A percentile compares a stretch with the other conserved stretches of the same genome.
Conservation (phyloP, 2,797 vertebrate genomes). For the Lepus oiostolus region DNA sequence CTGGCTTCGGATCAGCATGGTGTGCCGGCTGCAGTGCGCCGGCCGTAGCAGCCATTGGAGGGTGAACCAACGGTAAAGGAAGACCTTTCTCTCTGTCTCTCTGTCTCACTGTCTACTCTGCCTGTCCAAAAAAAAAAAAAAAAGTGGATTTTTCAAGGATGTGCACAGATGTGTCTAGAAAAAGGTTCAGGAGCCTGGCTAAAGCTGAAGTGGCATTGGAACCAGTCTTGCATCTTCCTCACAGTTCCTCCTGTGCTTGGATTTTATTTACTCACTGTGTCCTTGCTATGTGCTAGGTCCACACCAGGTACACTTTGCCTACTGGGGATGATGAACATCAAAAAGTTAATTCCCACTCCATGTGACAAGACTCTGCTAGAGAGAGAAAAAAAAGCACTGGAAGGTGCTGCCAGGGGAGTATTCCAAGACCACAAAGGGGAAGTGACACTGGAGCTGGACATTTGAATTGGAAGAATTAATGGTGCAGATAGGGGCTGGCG, state of each 20-base stretch:
- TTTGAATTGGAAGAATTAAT: not conserved
- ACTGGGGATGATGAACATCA: not conserved
- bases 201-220: constrained; percentile 16
- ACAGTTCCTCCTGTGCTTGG: not conserved
- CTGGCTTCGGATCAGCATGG: too few species aligned
- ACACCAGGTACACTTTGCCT: not conserved
- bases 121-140: not conserved
- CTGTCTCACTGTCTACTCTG: too few species aligned
- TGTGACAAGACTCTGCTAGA: not conserved
- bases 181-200: not conserved
- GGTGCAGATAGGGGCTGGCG: not conserved
- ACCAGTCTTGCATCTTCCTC: not conserved
- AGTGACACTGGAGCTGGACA: not conserved
- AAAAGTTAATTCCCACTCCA: not conserved
- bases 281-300: not conserved
- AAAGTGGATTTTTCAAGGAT: not conserved
- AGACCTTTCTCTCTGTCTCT: too few species aligned
- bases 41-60: too few species aligned
- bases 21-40: too few species aligned
- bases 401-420: not conserved
- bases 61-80: too few species aligned
- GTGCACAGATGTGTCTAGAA: not conserved
- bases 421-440: not conserved
- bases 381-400: not conserved
- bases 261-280: not conserved